These are phyloP conservation scores for Mystacides longicornis DNA, from an alignment of 2,888 invertebrate species.

Conservation along the genomic window DNA sequence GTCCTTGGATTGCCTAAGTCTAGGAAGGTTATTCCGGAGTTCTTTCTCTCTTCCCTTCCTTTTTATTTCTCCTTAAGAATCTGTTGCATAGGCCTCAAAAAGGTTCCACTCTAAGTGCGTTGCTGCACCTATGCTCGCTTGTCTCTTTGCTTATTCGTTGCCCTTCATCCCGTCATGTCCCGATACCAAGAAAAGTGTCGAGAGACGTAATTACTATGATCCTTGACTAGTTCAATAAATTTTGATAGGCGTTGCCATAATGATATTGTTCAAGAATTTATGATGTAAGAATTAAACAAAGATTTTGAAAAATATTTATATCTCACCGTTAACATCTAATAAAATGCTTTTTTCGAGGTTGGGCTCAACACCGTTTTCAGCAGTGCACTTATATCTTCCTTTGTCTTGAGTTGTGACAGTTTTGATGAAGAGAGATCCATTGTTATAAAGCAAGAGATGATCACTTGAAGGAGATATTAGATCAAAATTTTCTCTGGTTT, in stretches of 20 bases:
- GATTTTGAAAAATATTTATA: constrained; percentile 24
- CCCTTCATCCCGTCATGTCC: too few species aligned
- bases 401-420: constrained; percentile 69
- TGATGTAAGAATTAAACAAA: neutral
- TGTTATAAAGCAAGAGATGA: constrained; percentile 46
- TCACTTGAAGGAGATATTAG: constrained; percentile 40
- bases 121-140: too few species aligned
- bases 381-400: constrained; percentile 79
- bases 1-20: too few species aligned
- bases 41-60: too few species aligned
- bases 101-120: too few species aligned
- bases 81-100: too few species aligned
- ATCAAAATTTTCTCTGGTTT: constrained; percentile 52
- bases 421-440: constrained; percentile 68
- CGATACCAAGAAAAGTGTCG: too few species aligned
- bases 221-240: too few species aligned
- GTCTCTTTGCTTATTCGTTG: too few species aligned
- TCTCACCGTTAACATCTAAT: constrained; percentile 76
- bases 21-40: too few species aligned
- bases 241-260: neutral
- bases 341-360: constrained; percentile 73
- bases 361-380: constrained; percentile 76
- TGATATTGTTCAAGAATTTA: neutral
- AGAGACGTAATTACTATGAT: too few species aligned
- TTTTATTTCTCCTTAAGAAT: too few species aligned